Evolutionary conservation across 92 coral and sea anemone genomes (phyloP).

Genomic region (Bergia sp.): DNA sequence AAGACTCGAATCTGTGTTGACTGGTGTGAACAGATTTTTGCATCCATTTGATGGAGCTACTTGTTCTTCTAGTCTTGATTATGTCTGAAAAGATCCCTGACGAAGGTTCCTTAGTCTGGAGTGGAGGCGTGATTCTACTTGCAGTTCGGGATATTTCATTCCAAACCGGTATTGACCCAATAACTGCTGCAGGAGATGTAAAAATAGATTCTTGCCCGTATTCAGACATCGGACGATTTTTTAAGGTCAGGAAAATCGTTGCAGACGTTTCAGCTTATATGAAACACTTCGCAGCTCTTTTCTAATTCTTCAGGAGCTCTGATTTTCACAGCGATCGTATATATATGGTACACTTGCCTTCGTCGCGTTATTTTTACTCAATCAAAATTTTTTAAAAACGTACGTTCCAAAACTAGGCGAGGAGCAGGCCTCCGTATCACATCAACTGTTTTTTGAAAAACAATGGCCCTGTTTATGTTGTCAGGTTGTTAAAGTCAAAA

Average conservation of each 20-base stretch:
- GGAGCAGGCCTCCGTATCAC: background rate
- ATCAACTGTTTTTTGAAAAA: slow-evolving; percentile 3
- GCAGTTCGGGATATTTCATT: background rate
- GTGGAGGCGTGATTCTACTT: background rate
- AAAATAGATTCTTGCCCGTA: background rate
- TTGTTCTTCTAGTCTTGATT: background rate
- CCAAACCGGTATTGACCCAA: background rate
- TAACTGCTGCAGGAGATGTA: background rate
- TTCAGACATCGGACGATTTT: background rate
- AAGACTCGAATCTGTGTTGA: background rate
- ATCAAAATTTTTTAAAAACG: background rate
- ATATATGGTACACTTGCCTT: no score
- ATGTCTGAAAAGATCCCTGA: background rate
- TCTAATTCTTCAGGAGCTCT: background rate
- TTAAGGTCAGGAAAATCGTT: background rate
- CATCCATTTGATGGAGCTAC: background rate
- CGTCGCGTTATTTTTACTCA: background rate
- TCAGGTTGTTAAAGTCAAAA: no score
- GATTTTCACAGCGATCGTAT: background rate
- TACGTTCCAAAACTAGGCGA: background rate
- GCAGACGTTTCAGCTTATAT: background rate
- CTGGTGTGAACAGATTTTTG: background rate
- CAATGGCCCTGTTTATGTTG: background rate
- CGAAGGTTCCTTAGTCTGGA: background rate
- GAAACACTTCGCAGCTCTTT: background rate